Conservation (phyloP, 2,113 vertebrate genomes). For the Illadopsis cleaveri region DNA sequence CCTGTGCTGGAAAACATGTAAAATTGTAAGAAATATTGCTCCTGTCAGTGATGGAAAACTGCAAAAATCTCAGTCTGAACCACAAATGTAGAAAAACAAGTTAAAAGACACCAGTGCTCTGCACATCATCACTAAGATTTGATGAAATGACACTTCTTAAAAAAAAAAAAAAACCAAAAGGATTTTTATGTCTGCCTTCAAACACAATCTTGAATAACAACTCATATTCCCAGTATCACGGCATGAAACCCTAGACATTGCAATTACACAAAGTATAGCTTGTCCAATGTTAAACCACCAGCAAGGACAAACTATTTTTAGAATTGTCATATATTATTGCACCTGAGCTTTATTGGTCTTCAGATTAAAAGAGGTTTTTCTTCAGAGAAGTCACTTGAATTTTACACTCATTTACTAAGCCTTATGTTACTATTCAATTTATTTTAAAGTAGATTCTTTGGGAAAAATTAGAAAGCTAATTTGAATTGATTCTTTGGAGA, state of each 20-base stretch:
- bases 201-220: background rate
- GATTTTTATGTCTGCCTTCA: background rate
- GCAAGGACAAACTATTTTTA: constrained; percentile 77
- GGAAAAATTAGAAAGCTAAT: constrained; percentile 79
- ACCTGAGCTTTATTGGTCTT: constrained; percentile 74
- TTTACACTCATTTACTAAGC: constrained; percentile 72
- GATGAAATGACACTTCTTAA: background rate
- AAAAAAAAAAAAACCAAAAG: background rate
- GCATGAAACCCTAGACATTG: background rate
- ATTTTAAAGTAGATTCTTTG: constrained; percentile 77
- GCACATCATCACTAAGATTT: background rate
- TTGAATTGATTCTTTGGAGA: constrained; percentile 81
- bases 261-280: constrained; percentile 26
- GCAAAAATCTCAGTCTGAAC: background rate
- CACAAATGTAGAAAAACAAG: background rate
- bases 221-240: background rate
- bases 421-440: constrained; percentile 74
- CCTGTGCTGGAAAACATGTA: background rate
- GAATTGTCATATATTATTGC: constrained; percentile 62
- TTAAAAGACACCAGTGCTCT: background rate
- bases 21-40: background rate
- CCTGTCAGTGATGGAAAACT: background rate
- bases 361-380: constrained; percentile 72
- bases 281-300: constrained; percentile 56
- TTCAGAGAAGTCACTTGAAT: constrained; percentile 72